Evolutionary conservation across 2,888 invertebrate species (phyloP).

Genomic region (Pachymerium ferrugineum): DNA sequence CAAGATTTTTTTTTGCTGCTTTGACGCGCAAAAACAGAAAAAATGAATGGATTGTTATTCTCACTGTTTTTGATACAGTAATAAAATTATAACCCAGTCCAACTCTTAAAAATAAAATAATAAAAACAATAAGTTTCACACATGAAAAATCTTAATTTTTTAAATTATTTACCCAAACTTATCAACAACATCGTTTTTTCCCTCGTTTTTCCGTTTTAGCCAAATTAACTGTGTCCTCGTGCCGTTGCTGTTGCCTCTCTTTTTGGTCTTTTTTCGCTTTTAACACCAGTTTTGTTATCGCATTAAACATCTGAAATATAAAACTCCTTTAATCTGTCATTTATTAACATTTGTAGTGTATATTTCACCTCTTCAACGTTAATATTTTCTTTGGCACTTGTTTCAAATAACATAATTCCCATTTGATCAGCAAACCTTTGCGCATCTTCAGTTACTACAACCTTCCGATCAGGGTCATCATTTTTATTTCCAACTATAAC

Average conservation of each 20-base stretch:
- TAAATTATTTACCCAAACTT: background rate
- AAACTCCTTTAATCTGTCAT: background rate
- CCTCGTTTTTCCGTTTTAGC: constrained; percentile 52
- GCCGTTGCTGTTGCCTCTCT: constrained; percentile 57
- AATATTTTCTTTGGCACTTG: constrained; percentile 97
- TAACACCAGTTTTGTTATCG: constrained; percentile 72
- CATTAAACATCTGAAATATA: constrained; percentile 61
- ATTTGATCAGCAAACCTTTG: constrained; percentile 95
- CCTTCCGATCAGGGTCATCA: constrained; percentile 89
- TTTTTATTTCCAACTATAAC: constrained; percentile 88
- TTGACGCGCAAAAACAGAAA: background rate
- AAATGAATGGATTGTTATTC: background rate
- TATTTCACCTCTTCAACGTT: constrained; percentile 92
- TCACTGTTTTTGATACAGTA: background rate
- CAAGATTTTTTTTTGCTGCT: background rate
- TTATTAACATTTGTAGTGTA: background rate
- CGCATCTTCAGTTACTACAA: constrained; percentile 94
- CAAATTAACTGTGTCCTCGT: constrained; percentile 63
- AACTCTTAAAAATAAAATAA: background rate
- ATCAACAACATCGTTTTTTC: constrained; percentile 43
- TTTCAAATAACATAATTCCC: constrained; percentile 95
- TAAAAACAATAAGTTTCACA: background rate
- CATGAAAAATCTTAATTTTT: background rate
- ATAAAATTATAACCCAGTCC: background rate
- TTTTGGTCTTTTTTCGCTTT: constrained; percentile 75